Conservation (phyloP, 2,888 invertebrate genomes). For the Caenorhabditis sp. region DNA sequence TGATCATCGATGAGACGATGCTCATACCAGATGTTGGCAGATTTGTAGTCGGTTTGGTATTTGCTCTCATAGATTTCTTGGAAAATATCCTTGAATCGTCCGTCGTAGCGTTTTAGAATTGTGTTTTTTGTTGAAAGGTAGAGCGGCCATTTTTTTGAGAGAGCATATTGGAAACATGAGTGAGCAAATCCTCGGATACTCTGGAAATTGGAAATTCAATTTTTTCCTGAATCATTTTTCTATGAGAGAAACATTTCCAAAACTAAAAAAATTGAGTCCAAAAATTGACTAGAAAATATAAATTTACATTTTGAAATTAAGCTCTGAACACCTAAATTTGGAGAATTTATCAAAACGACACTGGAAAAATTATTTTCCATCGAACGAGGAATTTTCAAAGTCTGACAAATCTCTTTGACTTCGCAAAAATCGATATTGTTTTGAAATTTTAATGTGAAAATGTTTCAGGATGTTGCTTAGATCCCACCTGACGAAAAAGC, state of each 20-base stretch:
- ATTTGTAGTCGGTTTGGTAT: conserved; percentile 81
- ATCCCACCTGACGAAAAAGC: no score
- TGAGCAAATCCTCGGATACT: conserved; percentile 82
- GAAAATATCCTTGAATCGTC: conserved; percentile 90
- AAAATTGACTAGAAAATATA: not conserved
- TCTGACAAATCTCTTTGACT: no score
- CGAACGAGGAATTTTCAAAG: no score
- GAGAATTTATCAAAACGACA: no score
- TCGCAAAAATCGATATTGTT: not conserved
- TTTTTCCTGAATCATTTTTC: no score
- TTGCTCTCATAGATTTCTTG: conserved; percentile 82
- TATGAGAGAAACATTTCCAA: no score
- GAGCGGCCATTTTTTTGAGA: conserved; percentile 86
- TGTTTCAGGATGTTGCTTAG: not conserved
- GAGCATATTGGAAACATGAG: conserved; percentile 85
- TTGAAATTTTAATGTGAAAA: not conserved
- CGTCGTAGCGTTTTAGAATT: conserved; percentile 86
- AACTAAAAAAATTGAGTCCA: no score
- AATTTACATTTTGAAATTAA: no score
- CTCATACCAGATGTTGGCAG: conserved; percentile 86
- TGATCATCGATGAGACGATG: conserved; percentile 90
- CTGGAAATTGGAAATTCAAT: conserved; percentile 28
- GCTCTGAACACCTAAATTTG: no score
- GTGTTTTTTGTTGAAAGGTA: conserved; percentile 91
- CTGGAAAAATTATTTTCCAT: no score